Conservation (phyloP, 64 coral and sea anemone genomes). For the Montipora cactus region DNA sequence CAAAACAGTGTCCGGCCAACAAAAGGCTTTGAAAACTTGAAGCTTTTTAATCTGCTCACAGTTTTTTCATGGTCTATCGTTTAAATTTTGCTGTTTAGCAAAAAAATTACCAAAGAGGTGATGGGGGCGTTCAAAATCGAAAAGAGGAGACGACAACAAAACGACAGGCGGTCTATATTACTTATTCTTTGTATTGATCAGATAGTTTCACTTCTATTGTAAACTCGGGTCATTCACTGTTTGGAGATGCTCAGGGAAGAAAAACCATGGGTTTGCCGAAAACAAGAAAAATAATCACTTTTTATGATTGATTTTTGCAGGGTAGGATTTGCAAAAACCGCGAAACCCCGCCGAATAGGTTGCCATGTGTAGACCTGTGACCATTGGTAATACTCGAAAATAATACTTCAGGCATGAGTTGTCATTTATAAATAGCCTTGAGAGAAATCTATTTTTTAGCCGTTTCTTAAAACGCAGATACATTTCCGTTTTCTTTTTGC, state of each 20-base stretch:
- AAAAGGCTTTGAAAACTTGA: too few relatives aligned
- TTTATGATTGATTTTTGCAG: background rate
- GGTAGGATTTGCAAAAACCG: background rate
- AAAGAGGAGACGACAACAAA: background rate
- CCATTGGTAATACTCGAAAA: background rate
- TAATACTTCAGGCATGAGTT: background rate
- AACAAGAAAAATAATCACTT: too few relatives aligned
- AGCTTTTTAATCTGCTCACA: too few relatives aligned
- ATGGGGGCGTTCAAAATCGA: background rate
- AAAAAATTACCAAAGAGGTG: background rate
- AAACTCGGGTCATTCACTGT: background rate
- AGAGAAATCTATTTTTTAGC: background rate
- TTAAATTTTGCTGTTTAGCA: background rate
- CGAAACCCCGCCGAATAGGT: background rate
- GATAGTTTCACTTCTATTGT: background rate
- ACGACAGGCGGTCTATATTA: constrained; percentile 1
- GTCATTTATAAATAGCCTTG: background rate
- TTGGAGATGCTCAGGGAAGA: background rate
- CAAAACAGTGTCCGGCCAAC: too few relatives aligned
- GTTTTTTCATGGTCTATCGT: background rate
- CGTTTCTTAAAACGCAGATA: background rate
- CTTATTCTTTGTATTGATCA: constrained; percentile 9
- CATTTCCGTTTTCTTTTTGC: background rate
- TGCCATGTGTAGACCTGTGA: too few relatives aligned
- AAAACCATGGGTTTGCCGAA: too few relatives aligned